These are phyloP conservation scores for Perizoma flavofasciatum DNA, from an alignment of 2,888 invertebrate species.

Conservation along the genomic window DNA sequence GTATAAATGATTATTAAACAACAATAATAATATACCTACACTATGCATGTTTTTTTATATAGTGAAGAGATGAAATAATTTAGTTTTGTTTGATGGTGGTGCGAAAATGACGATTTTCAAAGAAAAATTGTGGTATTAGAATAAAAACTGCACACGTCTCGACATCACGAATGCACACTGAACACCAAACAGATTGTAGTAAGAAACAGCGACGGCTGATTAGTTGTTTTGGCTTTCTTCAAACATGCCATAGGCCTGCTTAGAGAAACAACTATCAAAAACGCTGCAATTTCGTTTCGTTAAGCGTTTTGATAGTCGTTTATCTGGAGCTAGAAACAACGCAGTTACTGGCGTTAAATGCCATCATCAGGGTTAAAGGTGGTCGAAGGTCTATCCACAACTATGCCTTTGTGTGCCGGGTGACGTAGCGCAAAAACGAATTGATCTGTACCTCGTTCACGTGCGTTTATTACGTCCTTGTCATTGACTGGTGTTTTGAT, in stretches of 20 bases:
- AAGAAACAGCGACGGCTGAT: slow-evolving; percentile 63
- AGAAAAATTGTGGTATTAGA: slow-evolving; percentile 31
- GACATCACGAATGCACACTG: slow-evolving; percentile 72
- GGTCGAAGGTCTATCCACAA: slow-evolving; percentile 8
- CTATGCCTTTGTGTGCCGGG: too few relatives aligned
- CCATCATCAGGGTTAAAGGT: slow-evolving; percentile 51
- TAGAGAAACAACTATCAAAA: slow-evolving; percentile 17
- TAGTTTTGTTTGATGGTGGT: slow-evolving; percentile 36
- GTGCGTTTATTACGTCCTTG: too few relatives aligned
- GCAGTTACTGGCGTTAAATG: slow-evolving; percentile 56
- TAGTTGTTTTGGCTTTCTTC: slow-evolving; percentile 61
- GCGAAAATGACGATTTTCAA: slow-evolving; percentile 17
- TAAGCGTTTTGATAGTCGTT: neutral
- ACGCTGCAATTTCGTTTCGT: neutral
- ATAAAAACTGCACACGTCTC: slow-evolving; percentile 55
- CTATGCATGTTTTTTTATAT: slow-evolving; percentile 42
- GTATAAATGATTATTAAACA: slow-evolving; percentile 40
- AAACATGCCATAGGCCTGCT: slow-evolving; percentile 62
- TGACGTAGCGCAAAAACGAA: too few relatives aligned
- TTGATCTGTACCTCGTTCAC: too few relatives aligned
- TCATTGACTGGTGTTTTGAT: too few relatives aligned
- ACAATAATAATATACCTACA: too few relatives aligned
- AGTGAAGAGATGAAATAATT: slow-evolving; percentile 50
- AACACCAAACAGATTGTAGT: slow-evolving; percentile 72
- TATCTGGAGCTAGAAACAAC: slow-evolving; percentile 38